Evolutionary conservation across 2,888 invertebrate genomes (phyloP), one percentile per base, ranked within the genome.

Genomic region (Hanleya hanleyi): DNA sequence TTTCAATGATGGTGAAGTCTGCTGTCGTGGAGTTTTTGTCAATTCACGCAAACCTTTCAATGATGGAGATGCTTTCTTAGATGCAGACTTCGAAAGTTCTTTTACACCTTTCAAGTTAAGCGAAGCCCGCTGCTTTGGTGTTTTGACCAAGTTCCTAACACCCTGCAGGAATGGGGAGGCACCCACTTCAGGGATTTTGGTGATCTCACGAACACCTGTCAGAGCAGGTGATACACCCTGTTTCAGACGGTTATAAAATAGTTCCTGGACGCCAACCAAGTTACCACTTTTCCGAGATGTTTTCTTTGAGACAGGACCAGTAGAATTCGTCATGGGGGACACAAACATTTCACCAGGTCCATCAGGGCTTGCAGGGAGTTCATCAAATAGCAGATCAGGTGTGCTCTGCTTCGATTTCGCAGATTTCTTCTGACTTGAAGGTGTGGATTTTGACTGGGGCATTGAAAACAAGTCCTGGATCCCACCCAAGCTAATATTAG

Each of bases 331-430:
- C n/a, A 89, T 72, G 4, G 89, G 89, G 1, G 89, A 89, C 18
- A 89, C 88, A 67, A 87, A 78, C 89, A 89, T 89, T 70, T 88
- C 86, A 36, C 87, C 84, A 12, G 90, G 90, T 35, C 88, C 88
- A 71, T 82, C 78, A 0, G 90, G 90, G 29, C 89, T 89, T 61
- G 87, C 87, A 29, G 90, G 90, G 12, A 90, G 69, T 65, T 88
- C 86, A 29, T 86, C 85, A 78, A 88, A 89, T 37, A 86, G 75
- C 35, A 79, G 77, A 38, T 81, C 78, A 22, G 81, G 76, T 12
- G 77, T 72, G 38, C 68, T 49, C 22, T 47, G 47, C 7, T n/a
- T 18, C 18, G n/a, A n/a, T 22, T 47, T 47, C 22, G n/a, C 7
- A 1, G 47, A n/a, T 15, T 47, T 38, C 9, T 73, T 64, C 12